Evolutionary conservation across 2,113 vertebrate species (phyloP).

Genomic region (Sorex araneus): DNA sequence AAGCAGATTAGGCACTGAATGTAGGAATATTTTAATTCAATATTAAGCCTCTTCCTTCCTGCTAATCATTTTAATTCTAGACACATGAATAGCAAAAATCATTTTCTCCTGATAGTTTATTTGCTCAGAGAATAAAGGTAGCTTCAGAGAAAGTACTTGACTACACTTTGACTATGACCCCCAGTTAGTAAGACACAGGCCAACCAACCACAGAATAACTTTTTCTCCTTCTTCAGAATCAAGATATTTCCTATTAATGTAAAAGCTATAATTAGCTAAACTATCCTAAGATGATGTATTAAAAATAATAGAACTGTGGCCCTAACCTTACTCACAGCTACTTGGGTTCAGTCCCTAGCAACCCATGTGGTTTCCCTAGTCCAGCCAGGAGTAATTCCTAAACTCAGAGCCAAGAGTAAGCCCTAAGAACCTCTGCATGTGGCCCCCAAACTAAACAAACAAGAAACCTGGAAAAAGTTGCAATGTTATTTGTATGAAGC

Average conservation of each 20-base stretch:
- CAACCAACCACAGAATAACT: conserved; percentile 38
- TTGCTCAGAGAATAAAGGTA: conserved; percentile 1
- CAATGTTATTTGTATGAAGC: conserved; percentile 86
- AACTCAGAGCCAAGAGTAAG: too few species aligned
- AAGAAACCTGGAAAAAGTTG: conserved; percentile 86
- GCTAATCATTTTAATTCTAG: neutral
- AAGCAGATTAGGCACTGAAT: neutral
- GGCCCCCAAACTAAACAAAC: too few species aligned
- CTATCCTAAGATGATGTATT: conserved; percentile 73
- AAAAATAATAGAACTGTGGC: conserved; percentile 76
- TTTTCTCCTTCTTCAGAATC: conserved; percentile 12
- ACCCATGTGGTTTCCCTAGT: too few species aligned
- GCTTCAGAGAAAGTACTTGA: neutral
- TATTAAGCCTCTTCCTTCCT: neutral
- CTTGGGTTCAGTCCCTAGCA: too few species aligned
- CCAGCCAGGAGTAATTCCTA: too few species aligned
- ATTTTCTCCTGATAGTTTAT: neutral
- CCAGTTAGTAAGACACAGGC: neutral
- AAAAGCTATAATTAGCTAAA: conserved; percentile 77
- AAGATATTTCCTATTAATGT: conserved; percentile 74
- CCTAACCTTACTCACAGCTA: too few species aligned
- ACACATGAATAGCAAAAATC: neutral
- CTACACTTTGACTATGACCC: neutral
- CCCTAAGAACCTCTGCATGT: too few species aligned
- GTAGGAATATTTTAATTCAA: too few species aligned